Conservation (phyloP, 1,140 invertebrate species). For the Leptonema lineaticorne region DNA sequence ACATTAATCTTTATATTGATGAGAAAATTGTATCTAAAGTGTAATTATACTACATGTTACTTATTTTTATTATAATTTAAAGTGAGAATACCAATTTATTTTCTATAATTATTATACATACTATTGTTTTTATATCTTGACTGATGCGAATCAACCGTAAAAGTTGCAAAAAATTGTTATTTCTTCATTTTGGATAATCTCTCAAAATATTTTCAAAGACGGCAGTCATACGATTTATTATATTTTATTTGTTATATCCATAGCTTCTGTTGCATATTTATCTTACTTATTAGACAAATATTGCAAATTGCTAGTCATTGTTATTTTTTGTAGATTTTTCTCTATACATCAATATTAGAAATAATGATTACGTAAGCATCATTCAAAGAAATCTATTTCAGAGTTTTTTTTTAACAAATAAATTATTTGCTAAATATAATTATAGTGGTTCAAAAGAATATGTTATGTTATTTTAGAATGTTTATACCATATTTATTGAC, state of each 20-base stretch:
- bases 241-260: not conserved
- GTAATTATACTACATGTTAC: not conserved
- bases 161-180: not conserved
- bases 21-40: too few species aligned
- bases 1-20: constrained; percentile 6
- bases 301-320: not conserved
- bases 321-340: not conserved
- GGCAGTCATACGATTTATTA: not conserved
- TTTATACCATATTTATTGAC: constrained; percentile 1
- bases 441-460: not conserved
- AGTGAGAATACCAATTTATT: too few species aligned
- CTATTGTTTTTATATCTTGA: too few species aligned
- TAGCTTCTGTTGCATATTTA: not conserved
- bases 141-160: not conserved
- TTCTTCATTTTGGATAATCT: not conserved
- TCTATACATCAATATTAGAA: too few species aligned
- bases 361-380: too few species aligned
- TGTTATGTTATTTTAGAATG: not conserved
- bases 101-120: too few species aligned
- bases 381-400: not conserved
- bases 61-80: not conserved
- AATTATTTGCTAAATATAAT: not conserved
- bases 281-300: not conserved
- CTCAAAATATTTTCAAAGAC: not conserved
- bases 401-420: not conserved